phyloP scores from a whole-genome alignment of 2,113 vertebrate species.

The Ariopsis seemanni region DNA sequence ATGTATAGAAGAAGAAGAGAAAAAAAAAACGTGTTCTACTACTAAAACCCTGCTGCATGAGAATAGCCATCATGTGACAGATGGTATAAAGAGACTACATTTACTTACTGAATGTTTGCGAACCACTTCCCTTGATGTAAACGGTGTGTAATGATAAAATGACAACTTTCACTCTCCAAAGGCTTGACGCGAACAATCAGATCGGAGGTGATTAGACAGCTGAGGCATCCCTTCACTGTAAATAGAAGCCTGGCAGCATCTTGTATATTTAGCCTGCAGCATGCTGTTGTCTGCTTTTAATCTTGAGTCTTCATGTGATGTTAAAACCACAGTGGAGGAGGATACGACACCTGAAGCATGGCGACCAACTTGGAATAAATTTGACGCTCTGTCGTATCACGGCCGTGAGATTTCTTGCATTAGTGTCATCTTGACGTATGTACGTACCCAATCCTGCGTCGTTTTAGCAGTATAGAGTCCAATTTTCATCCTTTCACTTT shows the following conservation, averaged over 20 bases:
- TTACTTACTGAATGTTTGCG: conserved; percentile 37
- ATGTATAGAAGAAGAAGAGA: conserved; percentile 65
- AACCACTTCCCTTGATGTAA: background rate
- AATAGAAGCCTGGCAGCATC: conserved; percentile 46
- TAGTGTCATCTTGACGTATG: conserved; percentile 41
- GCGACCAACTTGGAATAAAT: conserved; percentile 59
- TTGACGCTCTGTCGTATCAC: conserved; percentile 50
- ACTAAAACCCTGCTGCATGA: conserved; percentile 48
- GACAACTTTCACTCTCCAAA: background rate
- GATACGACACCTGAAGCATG: conserved; percentile 55
- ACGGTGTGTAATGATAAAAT: background rate
- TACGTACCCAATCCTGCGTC: conserved; percentile 44
- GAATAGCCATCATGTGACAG: conserved; percentile 16
- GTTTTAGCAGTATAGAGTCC: conserved; percentile 53
- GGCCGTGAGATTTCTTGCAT: conserved; percentile 40
- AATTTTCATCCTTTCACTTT: conserved; percentile 54
- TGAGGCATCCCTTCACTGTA: conserved; percentile 41
- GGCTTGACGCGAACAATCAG: background rate
- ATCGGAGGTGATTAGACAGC: background rate
- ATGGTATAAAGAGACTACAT: conserved; percentile 2
- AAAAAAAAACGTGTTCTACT: conserved; percentile 45
- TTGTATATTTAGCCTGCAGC: conserved; percentile 52
- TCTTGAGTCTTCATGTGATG: conserved; percentile 44
- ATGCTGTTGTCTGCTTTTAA: conserved; percentile 55
- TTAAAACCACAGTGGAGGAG: conserved; percentile 2